Evolutionary conservation across 2,888 invertebrate genomes (phyloP).

Genomic region (Watsonalla cultraria): DNA sequence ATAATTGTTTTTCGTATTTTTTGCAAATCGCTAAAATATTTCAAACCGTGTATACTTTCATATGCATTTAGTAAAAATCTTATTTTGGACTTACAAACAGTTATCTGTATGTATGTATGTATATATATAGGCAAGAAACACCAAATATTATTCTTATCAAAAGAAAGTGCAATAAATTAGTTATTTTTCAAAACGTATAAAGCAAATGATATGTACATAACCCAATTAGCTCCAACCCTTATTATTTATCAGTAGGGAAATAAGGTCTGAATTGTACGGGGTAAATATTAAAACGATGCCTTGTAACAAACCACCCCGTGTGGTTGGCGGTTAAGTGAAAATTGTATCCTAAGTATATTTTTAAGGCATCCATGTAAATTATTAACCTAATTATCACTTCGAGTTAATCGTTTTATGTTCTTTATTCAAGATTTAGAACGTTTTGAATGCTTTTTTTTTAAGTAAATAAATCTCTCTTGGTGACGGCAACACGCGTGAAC

Average conservation of each 20-base stretch:
- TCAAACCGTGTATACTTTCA: too few relatives aligned
- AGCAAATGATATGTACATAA: conserved; percentile 1
- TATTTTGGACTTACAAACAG: too few relatives aligned
- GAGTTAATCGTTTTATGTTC: not conserved
- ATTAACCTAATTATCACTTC: not conserved
- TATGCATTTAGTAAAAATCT: too few relatives aligned
- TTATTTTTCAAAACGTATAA: not conserved
- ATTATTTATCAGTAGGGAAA: conserved; percentile 21
- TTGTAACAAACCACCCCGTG: conserved; percentile 15
- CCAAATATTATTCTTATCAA: too few relatives aligned
- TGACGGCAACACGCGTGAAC: too few relatives aligned
- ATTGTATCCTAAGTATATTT: not conserved
- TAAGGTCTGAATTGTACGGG: conserved; percentile 18
- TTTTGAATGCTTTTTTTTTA: too few relatives aligned
- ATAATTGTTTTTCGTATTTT: too few relatives aligned
- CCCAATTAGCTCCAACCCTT: conserved; percentile 12
- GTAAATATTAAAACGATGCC: conserved; percentile 22
- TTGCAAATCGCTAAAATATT: too few relatives aligned
- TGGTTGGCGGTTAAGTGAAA: conserved; percentile 8
- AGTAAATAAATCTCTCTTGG: too few relatives aligned
- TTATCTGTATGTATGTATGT: too few relatives aligned
- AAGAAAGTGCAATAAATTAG: too few relatives aligned
- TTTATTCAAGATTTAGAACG: not conserved
- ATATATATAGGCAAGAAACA: too few relatives aligned
- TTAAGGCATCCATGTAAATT: not conserved